These are phyloP conservation scores for Mohoua ochrocephala DNA, from an alignment of 2,113 vertebrate species.

Conservation along the genomic window DNA sequence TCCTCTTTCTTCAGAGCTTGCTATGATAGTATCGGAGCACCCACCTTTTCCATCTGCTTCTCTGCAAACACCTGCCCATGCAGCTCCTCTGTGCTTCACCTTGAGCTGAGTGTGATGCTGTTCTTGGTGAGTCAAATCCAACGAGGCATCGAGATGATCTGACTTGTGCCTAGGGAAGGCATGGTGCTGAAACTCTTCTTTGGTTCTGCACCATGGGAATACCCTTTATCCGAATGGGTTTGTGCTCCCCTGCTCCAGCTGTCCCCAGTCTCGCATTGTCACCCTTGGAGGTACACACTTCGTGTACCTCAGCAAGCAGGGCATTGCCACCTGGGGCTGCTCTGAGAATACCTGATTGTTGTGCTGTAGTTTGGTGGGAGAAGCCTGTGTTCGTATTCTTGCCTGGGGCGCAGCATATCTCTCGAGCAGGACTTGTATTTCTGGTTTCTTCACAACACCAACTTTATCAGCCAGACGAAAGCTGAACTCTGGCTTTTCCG, in stretches of 20 bases:
- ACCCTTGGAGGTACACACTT: not conserved
- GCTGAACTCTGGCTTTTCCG: not conserved
- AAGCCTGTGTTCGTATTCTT: not conserved
- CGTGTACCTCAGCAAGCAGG: not conserved
- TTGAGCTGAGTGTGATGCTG: not conserved
- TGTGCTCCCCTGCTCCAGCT: not conserved
- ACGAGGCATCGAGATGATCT: accelerated
- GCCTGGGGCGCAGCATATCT: not conserved
- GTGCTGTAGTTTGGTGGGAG: not conserved
- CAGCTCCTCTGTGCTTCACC: not conserved
- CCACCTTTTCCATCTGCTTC: not conserved
- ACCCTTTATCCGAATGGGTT: not conserved
- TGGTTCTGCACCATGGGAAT: not conserved
- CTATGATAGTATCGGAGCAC: not conserved
- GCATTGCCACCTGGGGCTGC: not conserved
- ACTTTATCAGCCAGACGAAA: conserved; percentile 11
- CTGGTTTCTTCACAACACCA: conserved; percentile 30
- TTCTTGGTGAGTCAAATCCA: not conserved
- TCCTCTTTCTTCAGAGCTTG: not conserved
- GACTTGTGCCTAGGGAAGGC: not conserved
- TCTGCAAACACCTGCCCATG: not conserved
- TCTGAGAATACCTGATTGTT: not conserved
- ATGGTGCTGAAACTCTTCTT: not conserved
- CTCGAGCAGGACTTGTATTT: conserved; percentile 32
- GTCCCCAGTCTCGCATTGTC: accelerated